These are phyloP conservation scores for Oryzias javanicus DNA, from an alignment of 2,113 vertebrate species.

Conservation along the genomic window DNA sequence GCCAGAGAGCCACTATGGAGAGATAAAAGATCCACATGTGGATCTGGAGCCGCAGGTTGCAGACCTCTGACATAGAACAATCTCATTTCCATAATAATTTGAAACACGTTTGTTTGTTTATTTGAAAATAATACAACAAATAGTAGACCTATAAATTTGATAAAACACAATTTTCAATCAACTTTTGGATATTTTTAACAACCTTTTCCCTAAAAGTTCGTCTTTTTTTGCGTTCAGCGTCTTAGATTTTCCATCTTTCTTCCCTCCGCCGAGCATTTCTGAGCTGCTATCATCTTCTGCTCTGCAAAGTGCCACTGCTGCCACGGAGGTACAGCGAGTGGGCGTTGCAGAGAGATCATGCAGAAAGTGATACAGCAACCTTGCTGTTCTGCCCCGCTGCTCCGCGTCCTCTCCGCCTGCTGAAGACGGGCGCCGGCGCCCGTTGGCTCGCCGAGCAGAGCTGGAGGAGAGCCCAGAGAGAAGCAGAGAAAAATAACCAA, in stretches of 20 bases:
- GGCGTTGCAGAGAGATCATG: constrained; percentile 58
- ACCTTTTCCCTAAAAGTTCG: too few relatives aligned
- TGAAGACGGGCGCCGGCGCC: constrained; percentile 58
- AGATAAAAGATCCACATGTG: too few relatives aligned
- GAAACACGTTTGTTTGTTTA: too few relatives aligned
- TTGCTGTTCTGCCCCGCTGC: constrained; percentile 61
- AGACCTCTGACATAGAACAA: too few relatives aligned
- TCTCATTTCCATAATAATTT: too few relatives aligned
- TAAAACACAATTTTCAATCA: too few relatives aligned
- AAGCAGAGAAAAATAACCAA: constrained; percentile 6
- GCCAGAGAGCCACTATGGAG: too few relatives aligned
- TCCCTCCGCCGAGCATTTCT: constrained; percentile 7
- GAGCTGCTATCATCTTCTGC: constrained; percentile 18
- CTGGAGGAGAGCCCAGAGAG: constrained; percentile 68
- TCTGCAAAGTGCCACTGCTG: constrained; percentile 20
- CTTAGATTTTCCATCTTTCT: background rate
- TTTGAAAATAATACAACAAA: too few relatives aligned
- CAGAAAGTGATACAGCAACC: constrained; percentile 52
- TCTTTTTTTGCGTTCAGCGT: too few relatives aligned
- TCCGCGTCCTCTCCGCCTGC: constrained; percentile 50
- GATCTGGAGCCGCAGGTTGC: too few relatives aligned
- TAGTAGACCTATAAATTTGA: too few relatives aligned
- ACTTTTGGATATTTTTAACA: too few relatives aligned
- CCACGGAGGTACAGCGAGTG: constrained; percentile 45
- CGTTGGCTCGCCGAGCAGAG: constrained; percentile 50